A percentile compares a stretch with the other conserved stretches of the same genome.
Conservation (phyloP, 2,797 vertebrate species). For the Rhodeus uyekii region DNA sequence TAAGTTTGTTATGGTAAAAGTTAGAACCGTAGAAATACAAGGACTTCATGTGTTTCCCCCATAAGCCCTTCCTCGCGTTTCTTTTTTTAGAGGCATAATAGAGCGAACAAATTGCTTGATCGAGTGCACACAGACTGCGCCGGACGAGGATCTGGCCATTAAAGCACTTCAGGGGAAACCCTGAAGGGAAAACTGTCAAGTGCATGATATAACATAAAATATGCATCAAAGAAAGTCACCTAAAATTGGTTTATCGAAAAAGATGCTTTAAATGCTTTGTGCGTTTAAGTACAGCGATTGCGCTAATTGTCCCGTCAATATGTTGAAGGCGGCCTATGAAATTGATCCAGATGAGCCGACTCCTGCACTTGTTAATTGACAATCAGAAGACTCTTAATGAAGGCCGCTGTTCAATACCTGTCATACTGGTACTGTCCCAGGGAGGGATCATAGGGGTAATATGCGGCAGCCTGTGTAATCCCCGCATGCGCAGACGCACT, state of each 20-base stretch:
- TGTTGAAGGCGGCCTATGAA: not conserved
- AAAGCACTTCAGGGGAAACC: conserved; percentile 26
- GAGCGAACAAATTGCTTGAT: conserved; percentile 74
- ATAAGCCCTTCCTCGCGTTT: not conserved
- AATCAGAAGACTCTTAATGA: conserved; percentile 24
- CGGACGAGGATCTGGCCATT: conserved; percentile 9
- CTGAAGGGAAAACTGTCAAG: not conserved
- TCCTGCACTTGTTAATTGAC: conserved; percentile 27
- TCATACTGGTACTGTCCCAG: conserved; percentile 94
- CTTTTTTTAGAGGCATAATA: not conserved
- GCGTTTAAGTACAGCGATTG: not conserved
- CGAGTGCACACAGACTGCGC: conserved; percentile 63
- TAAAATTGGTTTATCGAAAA: not conserved
- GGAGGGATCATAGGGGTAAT: conserved; percentile 93
- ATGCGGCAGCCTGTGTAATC: conserved; percentile 88
- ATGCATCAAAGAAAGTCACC: conserved; percentile 10
- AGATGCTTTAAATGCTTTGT: not conserved
- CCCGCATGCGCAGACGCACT: conserved; percentile 90
- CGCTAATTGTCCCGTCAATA: conserved; percentile 37
- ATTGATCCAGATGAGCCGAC: conserved; percentile 20
- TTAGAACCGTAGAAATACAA: not conserved
- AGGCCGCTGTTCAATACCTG: conserved; percentile 74
- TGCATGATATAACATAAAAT: conserved; percentile 31
- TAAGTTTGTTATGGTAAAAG: not conserved
- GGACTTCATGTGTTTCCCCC: not conserved